phyloP scores from a whole-genome alignment of 1,140 invertebrate genomes.

The honey bee (Apis mellifera) region DNA sequence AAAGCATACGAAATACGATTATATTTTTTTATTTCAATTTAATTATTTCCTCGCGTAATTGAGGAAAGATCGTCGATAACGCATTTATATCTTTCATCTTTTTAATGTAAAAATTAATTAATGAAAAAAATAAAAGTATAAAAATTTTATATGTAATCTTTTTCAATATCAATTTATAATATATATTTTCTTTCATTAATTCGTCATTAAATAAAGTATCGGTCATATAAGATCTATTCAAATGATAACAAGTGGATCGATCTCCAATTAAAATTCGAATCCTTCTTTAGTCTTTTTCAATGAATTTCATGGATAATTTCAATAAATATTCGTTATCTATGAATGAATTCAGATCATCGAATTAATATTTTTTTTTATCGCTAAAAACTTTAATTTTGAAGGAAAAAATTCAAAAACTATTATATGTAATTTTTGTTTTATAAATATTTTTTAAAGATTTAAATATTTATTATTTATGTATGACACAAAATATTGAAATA shows the following conservation, averaged over 20 bases:
- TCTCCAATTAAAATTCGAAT: neutral
- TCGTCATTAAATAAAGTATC: neutral
- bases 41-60: neutral
- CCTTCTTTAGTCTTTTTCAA: neutral
- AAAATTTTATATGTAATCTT: no score
- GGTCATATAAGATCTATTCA: neutral
- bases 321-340: conserved; percentile 9
- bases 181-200: neutral
- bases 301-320: neutral
- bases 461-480: no score
- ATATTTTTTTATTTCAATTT: neutral
- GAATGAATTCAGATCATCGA: no score
- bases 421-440: no score
- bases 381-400: no score
- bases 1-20: neutral
- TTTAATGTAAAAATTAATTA: neutral
- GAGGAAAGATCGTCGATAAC: conserved; percentile 11
- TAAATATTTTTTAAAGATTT: no score
- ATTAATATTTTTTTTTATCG: no score
- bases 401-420: no score
- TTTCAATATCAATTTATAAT: neutral
- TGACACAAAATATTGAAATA: no score
- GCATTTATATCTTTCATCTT: neutral
- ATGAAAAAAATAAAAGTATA: neutral
- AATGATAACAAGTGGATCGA: neutral